Base-by-base conservation (phyloP, 1,140 invertebrate genomes). In the Drosophila subobscura region DNA sequence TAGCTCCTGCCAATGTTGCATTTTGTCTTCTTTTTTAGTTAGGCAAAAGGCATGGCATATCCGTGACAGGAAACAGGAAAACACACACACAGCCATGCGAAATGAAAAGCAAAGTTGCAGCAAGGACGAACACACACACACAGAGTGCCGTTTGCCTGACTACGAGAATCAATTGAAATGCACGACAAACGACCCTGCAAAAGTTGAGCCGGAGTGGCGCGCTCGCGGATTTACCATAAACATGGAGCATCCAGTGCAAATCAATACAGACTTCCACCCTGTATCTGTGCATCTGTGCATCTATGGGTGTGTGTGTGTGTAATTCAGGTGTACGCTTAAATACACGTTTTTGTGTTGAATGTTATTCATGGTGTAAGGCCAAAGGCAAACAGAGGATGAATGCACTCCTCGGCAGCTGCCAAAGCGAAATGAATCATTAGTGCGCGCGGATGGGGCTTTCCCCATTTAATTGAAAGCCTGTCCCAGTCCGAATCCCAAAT, bases 201-300 rank as follows among this genome's bases (percentile, higher is more conserved):
- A 79, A 79, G 68, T 79, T 79, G 57, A 54, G 50, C 60, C 51
- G n/a, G 66, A 79, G 50, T 66, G n/a, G n/a, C n/a, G 16, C 53
- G 81, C 57, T 53, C 46, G 61, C 72, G 77, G 72, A 77, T 84
- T 84, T 80, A 63, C 81, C 50, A 76, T 72, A 72, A 85, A 85
- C 80, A 85, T 52, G 80, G 67, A n/a, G n/a, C n/a, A n/a, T n/a
- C 29, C 42, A 59, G 80, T 68, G 77, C 37, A 73, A 80, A 80
- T 85, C 80, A 79, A 85, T 84, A 72, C 71, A 29, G n/a, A 53
- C 71, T 67, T 29, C 41, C 44, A 42, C 40, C 27, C 45, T 40
- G 10, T 42, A 33, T 42, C 27, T 12, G 16, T 53, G 42, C 16
- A 20, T 20, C 16, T 64, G 23, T 14, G 16, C 14, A n/a, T 55